Conservation (phyloP, 1,140 invertebrate genomes). For the Parasteatoda tepidariorum region DNA sequence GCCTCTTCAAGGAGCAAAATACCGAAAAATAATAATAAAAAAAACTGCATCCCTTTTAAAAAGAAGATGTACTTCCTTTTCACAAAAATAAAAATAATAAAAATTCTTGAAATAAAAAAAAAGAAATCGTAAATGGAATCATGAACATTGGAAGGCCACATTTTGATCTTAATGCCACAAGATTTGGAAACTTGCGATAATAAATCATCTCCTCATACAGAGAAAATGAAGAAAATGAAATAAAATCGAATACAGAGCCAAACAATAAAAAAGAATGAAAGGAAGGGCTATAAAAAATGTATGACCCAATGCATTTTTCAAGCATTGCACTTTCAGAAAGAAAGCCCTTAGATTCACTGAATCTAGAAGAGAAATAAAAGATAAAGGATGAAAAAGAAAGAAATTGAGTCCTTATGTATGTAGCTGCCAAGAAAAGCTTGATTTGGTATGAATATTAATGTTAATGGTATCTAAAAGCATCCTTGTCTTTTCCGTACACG, state of each 20-base stretch:
- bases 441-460: slow-evolving; percentile 36
- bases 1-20: background rate
- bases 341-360: slow-evolving; percentile 2
- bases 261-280: background rate
- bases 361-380: background rate
- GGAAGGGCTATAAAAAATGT: slow-evolving; percentile 23
- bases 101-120: slow-evolving; percentile 18
- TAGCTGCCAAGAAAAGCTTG: slow-evolving; percentile 1
- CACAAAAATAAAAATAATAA: no score
- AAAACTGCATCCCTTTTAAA: background rate
- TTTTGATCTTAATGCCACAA: slow-evolving; percentile 26
- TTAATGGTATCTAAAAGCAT: slow-evolving; percentile 38
- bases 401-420: background rate
- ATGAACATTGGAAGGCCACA: background rate
- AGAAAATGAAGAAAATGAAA: background rate
- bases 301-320: slow-evolving; percentile 36
- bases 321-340: slow-evolving; percentile 10
- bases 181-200: background rate
- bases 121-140: slow-evolving; percentile 1
- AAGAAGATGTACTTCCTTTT: no score
- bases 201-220: background rate
- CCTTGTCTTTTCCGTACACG: background rate
- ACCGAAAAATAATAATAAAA: background rate
- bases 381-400: background rate
- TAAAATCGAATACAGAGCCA: background rate